phyloP scores from a whole-genome alignment of 2,797 vertebrate genomes.

The Cossypha dichroa region DNA sequence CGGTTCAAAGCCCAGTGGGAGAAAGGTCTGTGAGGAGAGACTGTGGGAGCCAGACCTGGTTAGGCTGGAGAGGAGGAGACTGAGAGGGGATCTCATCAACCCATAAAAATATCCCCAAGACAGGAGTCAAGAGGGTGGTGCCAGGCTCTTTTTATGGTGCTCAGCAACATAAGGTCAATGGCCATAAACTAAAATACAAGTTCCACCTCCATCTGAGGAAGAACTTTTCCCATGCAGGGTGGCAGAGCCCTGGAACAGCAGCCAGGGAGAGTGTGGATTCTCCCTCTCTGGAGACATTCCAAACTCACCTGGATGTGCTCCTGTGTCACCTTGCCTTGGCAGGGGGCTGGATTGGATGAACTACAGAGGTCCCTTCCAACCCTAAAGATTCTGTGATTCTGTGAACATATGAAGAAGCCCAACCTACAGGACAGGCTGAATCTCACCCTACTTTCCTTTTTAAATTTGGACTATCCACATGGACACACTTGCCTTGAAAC shows the following conservation, averaged over 20 bases:
- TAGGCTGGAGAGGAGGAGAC: background rate
- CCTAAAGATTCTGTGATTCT: background rate
- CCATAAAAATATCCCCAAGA: background rate
- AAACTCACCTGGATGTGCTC: background rate
- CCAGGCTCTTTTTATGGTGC: background rate
- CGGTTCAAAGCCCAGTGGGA: background rate
- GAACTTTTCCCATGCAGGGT: fast-evolving
- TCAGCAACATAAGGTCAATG: background rate
- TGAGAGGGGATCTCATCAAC: background rate
- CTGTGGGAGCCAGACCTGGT: background rate
- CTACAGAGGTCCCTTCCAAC: background rate
- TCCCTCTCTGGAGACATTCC: background rate
- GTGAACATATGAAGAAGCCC: background rate
- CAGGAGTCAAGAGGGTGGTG: background rate
- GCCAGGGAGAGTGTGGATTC: fast-evolving
- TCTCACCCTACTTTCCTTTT: background rate
- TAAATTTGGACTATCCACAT: background rate
- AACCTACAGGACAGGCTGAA: background rate
- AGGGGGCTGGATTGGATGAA: background rate
- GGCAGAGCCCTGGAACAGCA: background rate
- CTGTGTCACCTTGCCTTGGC: background rate
- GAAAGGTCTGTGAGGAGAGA: background rate
- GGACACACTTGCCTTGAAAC: background rate
- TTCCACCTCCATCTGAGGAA: background rate
- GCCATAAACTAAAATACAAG: background rate